A percentile compares a stretch with the other conserved stretches of the same genome.
Evolutionary conservation across 2,797 vertebrate genomes (phyloP).

Genomic region (Pantherophis vulpinus): DNA sequence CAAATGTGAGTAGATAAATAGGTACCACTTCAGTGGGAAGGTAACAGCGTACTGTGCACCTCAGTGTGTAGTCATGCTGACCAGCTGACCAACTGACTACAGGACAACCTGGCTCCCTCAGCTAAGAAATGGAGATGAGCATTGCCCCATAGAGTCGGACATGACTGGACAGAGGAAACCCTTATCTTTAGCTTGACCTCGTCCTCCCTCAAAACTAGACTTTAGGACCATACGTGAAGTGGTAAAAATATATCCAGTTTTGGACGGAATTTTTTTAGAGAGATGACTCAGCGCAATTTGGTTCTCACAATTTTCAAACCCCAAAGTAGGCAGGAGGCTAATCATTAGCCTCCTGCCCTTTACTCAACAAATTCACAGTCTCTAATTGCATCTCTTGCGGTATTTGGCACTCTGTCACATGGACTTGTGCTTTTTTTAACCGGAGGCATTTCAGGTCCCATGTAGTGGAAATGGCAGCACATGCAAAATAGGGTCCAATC

Average conservation of each 20-base stretch:
- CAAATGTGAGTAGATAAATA: too few species aligned
- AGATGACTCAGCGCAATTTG: slow-evolving; percentile 47
- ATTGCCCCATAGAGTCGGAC: too few species aligned
- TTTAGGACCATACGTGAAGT: too few species aligned
- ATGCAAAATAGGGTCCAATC: slow-evolving; percentile 41
- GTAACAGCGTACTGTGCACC: too few species aligned
- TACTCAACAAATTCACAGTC: slow-evolving; percentile 61
- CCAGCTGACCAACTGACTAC: too few species aligned
- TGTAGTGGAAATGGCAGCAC: slow-evolving; percentile 54
- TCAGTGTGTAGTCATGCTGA: too few species aligned
- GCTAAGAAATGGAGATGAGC: too few species aligned
- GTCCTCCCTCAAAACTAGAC: not conserved
- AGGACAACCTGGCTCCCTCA: too few species aligned
- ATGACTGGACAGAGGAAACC: too few species aligned
- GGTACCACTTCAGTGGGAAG: too few species aligned
- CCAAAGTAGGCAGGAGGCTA: slow-evolving; percentile 59
- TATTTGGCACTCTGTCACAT: slow-evolving; percentile 61
- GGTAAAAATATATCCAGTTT: slow-evolving; percentile 24
- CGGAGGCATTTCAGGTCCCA: slow-evolving; percentile 70
- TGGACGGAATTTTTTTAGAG: slow-evolving; percentile 36
- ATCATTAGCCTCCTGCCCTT: slow-evolving; percentile 70
- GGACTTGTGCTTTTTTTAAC: slow-evolving; percentile 65
- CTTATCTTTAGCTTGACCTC: too few species aligned
- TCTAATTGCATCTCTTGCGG: slow-evolving; percentile 58
- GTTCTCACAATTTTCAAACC: slow-evolving; percentile 28